A percentile compares a stretch with the other conserved stretches of the same genome.
Conservation (phyloP, 2,888 invertebrate species). For the Melitaea athalia region DNA sequence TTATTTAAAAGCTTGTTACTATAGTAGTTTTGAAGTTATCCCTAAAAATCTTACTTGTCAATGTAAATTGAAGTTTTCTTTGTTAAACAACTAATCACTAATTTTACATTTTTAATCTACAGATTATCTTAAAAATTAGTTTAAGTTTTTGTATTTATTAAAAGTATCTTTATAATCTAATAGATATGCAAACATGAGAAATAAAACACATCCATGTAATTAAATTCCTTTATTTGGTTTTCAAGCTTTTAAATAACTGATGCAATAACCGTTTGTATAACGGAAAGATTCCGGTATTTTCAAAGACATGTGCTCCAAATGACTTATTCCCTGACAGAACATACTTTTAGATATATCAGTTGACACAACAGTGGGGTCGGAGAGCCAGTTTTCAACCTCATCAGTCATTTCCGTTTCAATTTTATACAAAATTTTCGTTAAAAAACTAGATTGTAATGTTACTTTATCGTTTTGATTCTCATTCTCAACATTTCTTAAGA, state of each 20-base stretch:
- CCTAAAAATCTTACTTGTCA: too few relatives aligned
- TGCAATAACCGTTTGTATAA: constrained; percentile 80
- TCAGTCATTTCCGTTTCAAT: constrained; percentile 69
- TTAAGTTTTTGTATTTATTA: too few relatives aligned
- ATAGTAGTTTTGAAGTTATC: too few relatives aligned
- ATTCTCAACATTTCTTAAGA: constrained; percentile 63
- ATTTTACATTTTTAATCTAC: too few relatives aligned
- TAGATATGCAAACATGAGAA: neutral
- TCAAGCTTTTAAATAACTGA: constrained; percentile 81
- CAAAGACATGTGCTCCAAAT: constrained; percentile 80
- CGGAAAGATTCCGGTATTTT: constrained; percentile 81
- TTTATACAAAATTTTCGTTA: constrained; percentile 83
- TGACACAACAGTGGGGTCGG: constrained; percentile 76
- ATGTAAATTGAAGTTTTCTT: too few relatives aligned
- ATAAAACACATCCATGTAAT: constrained; percentile 31
- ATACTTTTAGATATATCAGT: constrained; percentile 83
- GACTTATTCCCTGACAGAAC: constrained; percentile 77
- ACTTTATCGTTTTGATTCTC: constrained; percentile 54
- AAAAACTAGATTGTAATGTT: constrained; percentile 67
- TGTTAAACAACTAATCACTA: too few relatives aligned
- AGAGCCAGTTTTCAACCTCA: constrained; percentile 77
- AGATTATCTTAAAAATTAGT: too few relatives aligned
- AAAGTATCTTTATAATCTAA: neutral
- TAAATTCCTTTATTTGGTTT: constrained; percentile 44
- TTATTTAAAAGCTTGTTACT: too few relatives aligned